Conservation (phyloP, 2,113 vertebrate species). For the Arothron firmamentum region DNA sequence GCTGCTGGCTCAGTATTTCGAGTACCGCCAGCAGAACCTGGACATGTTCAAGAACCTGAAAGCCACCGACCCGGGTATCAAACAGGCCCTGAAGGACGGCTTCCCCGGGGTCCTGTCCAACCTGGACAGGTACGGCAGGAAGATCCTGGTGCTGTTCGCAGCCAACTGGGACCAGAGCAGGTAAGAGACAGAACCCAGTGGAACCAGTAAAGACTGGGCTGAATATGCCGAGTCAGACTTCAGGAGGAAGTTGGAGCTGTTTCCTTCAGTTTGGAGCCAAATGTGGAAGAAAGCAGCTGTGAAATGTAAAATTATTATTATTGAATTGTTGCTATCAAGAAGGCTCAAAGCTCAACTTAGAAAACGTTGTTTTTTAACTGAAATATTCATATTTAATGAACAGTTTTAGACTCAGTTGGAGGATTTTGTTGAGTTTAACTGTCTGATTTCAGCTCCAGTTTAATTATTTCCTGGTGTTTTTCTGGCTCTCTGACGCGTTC, state of each 20-base stretch:
- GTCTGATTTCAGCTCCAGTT: no score
- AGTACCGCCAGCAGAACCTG: slow-evolving; percentile 97
- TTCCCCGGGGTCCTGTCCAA: slow-evolving; percentile 95
- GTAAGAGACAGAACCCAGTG: slow-evolving; percentile 66
- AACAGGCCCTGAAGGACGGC: slow-evolving; percentile 96
- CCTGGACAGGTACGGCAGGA: slow-evolving; percentile 94
- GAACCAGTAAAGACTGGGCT: not conserved
- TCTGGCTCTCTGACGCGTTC: no score
- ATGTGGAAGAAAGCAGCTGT: not conserved
- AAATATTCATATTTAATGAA: no score
- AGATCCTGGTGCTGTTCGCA: slow-evolving; percentile 94
- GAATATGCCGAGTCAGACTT: not conserved
- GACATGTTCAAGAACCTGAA: slow-evolving; percentile 99
- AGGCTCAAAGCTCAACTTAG: no score
- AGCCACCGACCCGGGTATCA: slow-evolving; percentile 96
- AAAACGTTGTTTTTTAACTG: no score
- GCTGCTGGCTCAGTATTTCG: slow-evolving; percentile 95
- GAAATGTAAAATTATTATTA: not conserved
- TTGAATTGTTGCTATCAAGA: not conserved
- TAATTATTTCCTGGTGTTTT: no score
- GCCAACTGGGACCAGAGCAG: slow-evolving; percentile 99
- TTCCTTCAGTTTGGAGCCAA: not conserved
- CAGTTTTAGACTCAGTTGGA: no score
- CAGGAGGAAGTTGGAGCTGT: no score
- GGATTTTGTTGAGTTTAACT: no score